These are phyloP conservation scores for Brachionus asplanchnoidis DNA, from an alignment of 1,140 invertebrate species.

Conservation along the genomic window DNA sequence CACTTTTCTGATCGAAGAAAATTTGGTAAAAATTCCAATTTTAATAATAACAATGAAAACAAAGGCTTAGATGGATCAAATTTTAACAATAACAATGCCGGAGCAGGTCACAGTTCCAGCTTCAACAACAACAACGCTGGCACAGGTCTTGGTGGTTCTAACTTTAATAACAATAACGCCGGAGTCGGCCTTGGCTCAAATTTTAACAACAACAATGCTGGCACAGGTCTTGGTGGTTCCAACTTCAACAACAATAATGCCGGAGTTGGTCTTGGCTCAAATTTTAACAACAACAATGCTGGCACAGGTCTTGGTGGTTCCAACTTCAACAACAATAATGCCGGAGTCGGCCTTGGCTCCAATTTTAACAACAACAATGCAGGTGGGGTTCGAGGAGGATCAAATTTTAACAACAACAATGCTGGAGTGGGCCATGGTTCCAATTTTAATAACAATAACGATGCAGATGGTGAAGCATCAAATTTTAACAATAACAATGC, in stretches of 20 bases:
- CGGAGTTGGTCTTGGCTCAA: neutral
- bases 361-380: slow-evolving; percentile 27
- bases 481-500: slow-evolving; percentile 7
- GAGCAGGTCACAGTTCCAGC: neutral
- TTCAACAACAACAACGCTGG: slow-evolving; percentile 6
- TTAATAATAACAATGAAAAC: slow-evolving; percentile 1
- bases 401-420: slow-evolving; percentile 5
- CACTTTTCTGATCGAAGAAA: neutral
- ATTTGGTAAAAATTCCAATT: neutral
- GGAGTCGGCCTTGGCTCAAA: neutral
- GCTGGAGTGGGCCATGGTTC: neutral
- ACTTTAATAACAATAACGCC: slow-evolving; percentile 34
- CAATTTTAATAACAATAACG: slow-evolving; percentile 6
- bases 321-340: slow-evolving; percentile 33
- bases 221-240: neutral
- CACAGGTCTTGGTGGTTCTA: neutral
- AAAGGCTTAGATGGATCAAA: neutral
- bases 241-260: neutral
- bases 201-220: slow-evolving; percentile 23
- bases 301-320: neutral
- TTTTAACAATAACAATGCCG: slow-evolving; percentile 36
- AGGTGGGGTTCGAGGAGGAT: neutral
- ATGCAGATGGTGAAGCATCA: neutral
- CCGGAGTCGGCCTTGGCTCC: neutral
- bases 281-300: slow-evolving; percentile 23